Evolutionary conservation across 2,888 invertebrate genomes (phyloP).

Genomic region (Mythimna loreyi): DNA sequence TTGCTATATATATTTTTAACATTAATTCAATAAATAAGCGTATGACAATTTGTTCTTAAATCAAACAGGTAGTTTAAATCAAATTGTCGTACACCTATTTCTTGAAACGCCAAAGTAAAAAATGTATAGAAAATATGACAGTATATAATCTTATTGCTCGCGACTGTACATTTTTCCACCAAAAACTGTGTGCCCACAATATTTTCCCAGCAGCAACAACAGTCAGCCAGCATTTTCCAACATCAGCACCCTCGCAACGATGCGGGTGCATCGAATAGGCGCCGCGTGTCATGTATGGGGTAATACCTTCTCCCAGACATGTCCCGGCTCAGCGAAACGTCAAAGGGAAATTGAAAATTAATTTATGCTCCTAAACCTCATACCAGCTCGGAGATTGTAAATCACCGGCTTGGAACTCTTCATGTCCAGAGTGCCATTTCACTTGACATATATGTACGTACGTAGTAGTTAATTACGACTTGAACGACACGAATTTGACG

Average conservation of each 20-base stretch:
- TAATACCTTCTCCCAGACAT: slow-evolving; percentile 87
- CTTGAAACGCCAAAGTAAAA: too few species aligned
- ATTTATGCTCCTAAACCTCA: slow-evolving; percentile 88
- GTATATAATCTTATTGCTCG: too few species aligned
- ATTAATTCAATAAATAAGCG: too few species aligned
- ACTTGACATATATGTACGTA: neutral
- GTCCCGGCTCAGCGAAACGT: slow-evolving; percentile 89
- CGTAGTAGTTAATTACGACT: slow-evolving; percentile 17
- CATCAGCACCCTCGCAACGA: slow-evolving; percentile 60
- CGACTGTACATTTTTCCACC: neutral
- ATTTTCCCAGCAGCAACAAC: slow-evolving; percentile 21
- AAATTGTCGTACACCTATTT: too few species aligned
- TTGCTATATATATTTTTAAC: too few species aligned
- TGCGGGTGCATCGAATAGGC: slow-evolving; percentile 77
- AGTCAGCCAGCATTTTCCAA: slow-evolving; percentile 19
- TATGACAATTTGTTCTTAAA: too few species aligned
- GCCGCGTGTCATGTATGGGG: slow-evolving; percentile 82
- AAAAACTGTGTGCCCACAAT: neutral
- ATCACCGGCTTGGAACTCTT: slow-evolving; percentile 74
- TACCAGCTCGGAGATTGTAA: slow-evolving; percentile 80
- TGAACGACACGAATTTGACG: neutral
- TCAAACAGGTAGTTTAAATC: too few species aligned
- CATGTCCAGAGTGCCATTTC: slow-evolving; percentile 36
- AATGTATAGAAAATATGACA: too few species aligned
- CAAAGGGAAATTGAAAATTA: slow-evolving; percentile 91